These are phyloP conservation scores for Eurytoma californica DNA, from an alignment of 2,888 invertebrate genomes.

Conservation along the genomic window DNA sequence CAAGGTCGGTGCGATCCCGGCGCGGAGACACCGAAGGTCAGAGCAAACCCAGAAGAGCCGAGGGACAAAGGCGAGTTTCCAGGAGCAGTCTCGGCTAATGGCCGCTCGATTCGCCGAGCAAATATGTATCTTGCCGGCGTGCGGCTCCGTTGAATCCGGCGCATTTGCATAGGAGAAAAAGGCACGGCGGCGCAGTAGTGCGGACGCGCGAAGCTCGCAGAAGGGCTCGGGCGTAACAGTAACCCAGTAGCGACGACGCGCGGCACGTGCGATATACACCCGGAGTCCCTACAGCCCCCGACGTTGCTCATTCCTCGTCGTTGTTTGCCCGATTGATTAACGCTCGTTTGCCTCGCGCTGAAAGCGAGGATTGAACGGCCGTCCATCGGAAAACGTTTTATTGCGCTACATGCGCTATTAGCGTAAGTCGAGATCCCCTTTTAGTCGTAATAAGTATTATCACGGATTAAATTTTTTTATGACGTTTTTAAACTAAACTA, in stretches of 20 bases:
- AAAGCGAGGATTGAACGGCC: not conserved
- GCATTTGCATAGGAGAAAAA: constrained; percentile 14
- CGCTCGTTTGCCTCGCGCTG: not conserved
- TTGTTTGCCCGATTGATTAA: constrained; percentile 39
- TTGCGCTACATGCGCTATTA: not conserved
- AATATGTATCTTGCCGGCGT: constrained; percentile 34
- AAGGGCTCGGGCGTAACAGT: not conserved
- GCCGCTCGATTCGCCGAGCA: constrained; percentile 28
- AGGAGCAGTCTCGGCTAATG: constrained; percentile 11
- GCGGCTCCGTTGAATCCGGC: not conserved
- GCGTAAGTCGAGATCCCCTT: too few relatives aligned
- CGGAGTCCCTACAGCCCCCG: not conserved
- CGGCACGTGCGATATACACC: constrained; percentile 37
- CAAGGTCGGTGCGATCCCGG: too few relatives aligned
- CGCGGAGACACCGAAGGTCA: not conserved
- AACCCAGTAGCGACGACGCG: constrained; percentile 14
- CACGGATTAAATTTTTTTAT: too few relatives aligned
- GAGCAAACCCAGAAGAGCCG: not conserved
- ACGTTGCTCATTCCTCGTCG: constrained; percentile 18
- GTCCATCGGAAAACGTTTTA: not conserved
- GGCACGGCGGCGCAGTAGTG: not conserved
- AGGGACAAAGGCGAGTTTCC: not conserved
- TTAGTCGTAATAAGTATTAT: too few relatives aligned
- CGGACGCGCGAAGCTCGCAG: not conserved
- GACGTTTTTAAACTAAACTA: too few relatives aligned